Evolutionary conservation across 2,797 vertebrate genomes (phyloP), one percentile per base, ranked within the genome.

Genomic region (Tragopan temminckii): DNA sequence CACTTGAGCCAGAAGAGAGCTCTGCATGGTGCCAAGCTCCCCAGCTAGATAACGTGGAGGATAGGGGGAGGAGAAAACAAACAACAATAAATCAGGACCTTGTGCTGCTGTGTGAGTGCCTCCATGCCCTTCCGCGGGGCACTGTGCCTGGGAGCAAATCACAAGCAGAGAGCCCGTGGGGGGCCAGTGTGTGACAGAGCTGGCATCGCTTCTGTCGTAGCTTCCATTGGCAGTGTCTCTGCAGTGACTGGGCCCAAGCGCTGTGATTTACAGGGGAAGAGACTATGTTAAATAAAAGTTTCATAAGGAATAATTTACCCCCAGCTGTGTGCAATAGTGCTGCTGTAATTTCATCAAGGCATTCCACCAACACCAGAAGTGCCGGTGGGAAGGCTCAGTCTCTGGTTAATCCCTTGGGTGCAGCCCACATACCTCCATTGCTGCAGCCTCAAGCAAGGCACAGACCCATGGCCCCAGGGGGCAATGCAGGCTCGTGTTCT

Each of bases 281-380:
- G 75, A 40, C 76, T 89, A 35, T n/a, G 85, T 88, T 90, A 91
- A 95, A 85, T 82, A 80, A 78, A 85, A 92, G 75, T 88, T 94
- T 46, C 78, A 38, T 79, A 76, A 89, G 84, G 92, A 90, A 81
- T 62, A 89, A 88, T 94, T 93, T 90, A 78, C 62, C 78, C 75
- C 68, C 61, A n/a, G 86, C 84, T 0, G 55, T 0, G 9, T 45
- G 66, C 81, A 89, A 45, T 77, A 80, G 66, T 18, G 46, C 72
- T 78, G 76, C 72, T 93, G 36, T 89, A 83, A 85, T 89, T 80
- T 76, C 27, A 8, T 72, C 85, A 66, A 66, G 83, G 76, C 17
- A 0, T 21, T 74, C 40, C 53, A 59, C 59, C 72, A 78, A 87
- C 85, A 88, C 71, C 81, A 89, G 88, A 89, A 90, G 79, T 50